Evolutionary conservation across 2,888 invertebrate genomes (phyloP).

Genomic region (Phortica okadai): DNA sequence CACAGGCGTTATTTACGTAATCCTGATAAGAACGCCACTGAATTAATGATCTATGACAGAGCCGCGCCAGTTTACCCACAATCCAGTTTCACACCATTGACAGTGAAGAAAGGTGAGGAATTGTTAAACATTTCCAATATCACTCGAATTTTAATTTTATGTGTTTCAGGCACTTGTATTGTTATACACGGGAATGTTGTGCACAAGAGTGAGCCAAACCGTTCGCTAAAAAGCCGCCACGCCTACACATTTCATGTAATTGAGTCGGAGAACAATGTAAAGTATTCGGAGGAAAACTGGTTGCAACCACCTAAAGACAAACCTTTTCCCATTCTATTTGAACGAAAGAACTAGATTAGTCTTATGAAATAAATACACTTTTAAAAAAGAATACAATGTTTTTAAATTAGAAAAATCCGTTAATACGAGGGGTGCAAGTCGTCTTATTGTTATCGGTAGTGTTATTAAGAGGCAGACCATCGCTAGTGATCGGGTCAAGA

Average conservation of each 20-base stretch:
- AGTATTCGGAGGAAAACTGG: conserved; percentile 91
- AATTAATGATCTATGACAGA: conserved; percentile 83
- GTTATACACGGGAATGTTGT: conserved; percentile 95
- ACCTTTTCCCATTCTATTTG: conserved; percentile 83
- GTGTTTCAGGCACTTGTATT: conserved; percentile 85
- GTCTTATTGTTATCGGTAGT: too few species aligned
- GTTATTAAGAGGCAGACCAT: background rate
- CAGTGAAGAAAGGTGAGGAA: conserved; percentile 87
- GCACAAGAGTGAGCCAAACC: conserved; percentile 93
- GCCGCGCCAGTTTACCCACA: conserved; percentile 84
- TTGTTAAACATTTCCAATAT: background rate
- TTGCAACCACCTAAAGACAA: conserved; percentile 84
- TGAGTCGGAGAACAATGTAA: conserved; percentile 83
- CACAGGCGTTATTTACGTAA: conserved; percentile 83
- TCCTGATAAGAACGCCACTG: conserved; percentile 80
- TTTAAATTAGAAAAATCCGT: background rate
- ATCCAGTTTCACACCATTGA: conserved; percentile 85
- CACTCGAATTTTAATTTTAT: background rate
- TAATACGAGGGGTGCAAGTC: too few species aligned
- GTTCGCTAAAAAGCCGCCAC: conserved; percentile 88
- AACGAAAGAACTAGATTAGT: conserved; percentile 62
- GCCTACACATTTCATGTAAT: conserved; percentile 97
- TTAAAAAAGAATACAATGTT: background rate
- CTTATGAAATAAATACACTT: background rate
- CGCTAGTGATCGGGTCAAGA: background rate